phyloP scores from a whole-genome alignment of 2,113 vertebrate species.

The Enhydra lutris region DNA sequence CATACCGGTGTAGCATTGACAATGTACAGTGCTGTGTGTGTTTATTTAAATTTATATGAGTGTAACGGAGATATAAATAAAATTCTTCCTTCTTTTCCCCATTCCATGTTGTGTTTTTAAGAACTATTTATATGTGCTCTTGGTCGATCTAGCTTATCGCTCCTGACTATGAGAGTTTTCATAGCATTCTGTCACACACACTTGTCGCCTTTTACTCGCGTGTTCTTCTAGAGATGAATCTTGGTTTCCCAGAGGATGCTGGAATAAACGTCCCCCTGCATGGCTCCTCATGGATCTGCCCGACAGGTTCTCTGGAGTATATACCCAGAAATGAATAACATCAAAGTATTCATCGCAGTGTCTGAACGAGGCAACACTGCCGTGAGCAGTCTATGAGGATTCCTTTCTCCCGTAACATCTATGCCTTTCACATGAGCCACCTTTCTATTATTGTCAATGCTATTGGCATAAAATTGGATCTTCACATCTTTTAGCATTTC shows the following conservation, averaged over 20 bases:
- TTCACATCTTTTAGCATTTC: background rate
- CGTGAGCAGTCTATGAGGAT: background rate
- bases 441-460: background rate
- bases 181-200: background rate
- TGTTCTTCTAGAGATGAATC: background rate
- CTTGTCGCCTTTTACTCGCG: background rate
- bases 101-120: background rate
- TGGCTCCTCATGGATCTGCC: background rate
- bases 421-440: background rate
- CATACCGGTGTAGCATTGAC: background rate
- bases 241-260: background rate
- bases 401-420: background rate
- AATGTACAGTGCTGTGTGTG: background rate
- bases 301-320: background rate
- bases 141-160: background rate
- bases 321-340: background rate
- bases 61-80: constrained; percentile 12
- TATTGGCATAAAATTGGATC: background rate
- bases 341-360: background rate
- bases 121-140: background rate
- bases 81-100: background rate
- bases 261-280: background rate
- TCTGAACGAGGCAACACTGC: background rate
- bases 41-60: background rate
- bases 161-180: background rate